Evolutionary conservation across 2,113 vertebrate genomes (phyloP).

Genomic region (Bufo gargarizans): DNA sequence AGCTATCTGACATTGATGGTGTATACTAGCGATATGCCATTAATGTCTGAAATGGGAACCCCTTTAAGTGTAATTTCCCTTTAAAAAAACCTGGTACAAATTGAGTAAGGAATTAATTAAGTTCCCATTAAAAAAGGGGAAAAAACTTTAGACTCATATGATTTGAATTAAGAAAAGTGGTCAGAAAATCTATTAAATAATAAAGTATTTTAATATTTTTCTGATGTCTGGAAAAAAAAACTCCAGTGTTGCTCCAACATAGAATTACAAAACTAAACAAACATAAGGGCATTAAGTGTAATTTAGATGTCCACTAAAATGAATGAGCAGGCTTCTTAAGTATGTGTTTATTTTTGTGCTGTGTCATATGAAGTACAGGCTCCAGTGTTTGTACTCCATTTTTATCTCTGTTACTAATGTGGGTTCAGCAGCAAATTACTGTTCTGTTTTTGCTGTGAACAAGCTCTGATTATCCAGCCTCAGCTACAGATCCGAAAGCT

Average conservation of each 20-base stretch:
- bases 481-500: not conserved
- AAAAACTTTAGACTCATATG: not conserved
- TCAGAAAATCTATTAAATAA: not conserved
- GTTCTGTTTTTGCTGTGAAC: not conserved
- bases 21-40: too few species aligned
- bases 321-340: constrained; percentile 15
- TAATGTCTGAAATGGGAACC: too few species aligned
- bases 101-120: not conserved
- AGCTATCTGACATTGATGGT: too few species aligned
- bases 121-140: not conserved
- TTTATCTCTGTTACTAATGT: constrained; percentile 24
- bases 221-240: not conserved
- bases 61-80: not conserved
- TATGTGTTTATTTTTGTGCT: constrained; percentile 25
- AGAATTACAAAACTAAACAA: constrained; percentile 23
- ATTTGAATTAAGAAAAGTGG: not conserved
- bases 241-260: not conserved
- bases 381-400: constrained; percentile 17
- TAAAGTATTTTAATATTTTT: constrained; percentile 18
- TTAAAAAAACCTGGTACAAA: not conserved
- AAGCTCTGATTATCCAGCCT: not conserved
- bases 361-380: constrained; percentile 13
- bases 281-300: constrained; percentile 39
- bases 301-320: constrained; percentile 37
- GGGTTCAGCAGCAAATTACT: constrained; percentile 1